phyloP scores from a whole-genome alignment of 2,888 invertebrate species.

The Apotomis turbidana region DNA sequence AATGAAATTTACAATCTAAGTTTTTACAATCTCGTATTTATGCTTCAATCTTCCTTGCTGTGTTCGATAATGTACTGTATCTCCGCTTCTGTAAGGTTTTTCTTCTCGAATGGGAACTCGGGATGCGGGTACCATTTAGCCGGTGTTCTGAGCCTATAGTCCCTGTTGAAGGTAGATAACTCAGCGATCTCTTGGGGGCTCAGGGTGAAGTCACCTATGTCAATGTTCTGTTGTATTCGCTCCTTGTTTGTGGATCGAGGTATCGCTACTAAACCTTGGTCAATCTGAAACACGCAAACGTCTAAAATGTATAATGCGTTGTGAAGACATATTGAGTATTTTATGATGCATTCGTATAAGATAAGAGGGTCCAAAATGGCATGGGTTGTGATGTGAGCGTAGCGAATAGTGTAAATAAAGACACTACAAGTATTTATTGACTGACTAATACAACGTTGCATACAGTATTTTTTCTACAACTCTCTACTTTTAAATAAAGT shows the following conservation, averaged over 20 bases:
- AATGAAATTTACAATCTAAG: conserved; percentile 17
- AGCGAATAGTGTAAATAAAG: too few relatives aligned
- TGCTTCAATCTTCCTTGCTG: conserved; percentile 66
- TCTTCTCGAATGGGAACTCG: conserved; percentile 72
- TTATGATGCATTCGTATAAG: too few relatives aligned
- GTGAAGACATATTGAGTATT: too few relatives aligned
- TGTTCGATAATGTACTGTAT: conserved; percentile 66
- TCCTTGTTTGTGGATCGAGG: conserved; percentile 84
- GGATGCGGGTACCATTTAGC: conserved; percentile 74
- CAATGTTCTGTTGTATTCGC: conserved; percentile 82
- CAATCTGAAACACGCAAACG: conserved; percentile 66
- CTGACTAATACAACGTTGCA: too few relatives aligned
- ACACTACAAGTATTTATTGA: too few relatives aligned
- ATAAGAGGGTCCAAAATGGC: too few relatives aligned
- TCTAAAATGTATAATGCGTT: too few relatives aligned
- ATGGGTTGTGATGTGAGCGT: too few relatives aligned
- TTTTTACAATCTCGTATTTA: conserved; percentile 21
- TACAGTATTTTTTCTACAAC: too few relatives aligned
- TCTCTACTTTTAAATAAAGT: too few relatives aligned
- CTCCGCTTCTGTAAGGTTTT: conserved; percentile 63
- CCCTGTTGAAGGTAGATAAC: conserved; percentile 79
- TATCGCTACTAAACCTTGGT: conserved; percentile 82
- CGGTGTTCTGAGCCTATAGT: conserved; percentile 70
- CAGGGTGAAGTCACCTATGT: conserved; percentile 83
- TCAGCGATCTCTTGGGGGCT: conserved; percentile 76